Evolutionary conservation across 2,113 vertebrate species (phyloP).

Genomic region (Garra rufa): DNA sequence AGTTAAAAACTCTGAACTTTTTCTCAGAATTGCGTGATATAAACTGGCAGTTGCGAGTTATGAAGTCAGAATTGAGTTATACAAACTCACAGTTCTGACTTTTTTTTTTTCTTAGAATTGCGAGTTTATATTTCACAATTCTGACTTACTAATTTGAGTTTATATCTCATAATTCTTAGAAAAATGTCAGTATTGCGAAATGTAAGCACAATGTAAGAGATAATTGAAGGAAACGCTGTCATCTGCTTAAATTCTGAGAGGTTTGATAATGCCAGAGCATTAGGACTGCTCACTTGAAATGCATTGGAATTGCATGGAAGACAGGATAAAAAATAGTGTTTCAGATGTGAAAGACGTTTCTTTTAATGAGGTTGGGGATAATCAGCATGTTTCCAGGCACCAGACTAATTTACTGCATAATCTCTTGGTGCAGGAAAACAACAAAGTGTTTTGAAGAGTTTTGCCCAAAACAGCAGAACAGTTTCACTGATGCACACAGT

Average conservation of each 20-base stretch:
- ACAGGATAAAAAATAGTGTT: background rate
- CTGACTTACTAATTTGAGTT: too few relatives aligned
- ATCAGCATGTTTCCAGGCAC: background rate
- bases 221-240: background rate
- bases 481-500: background rate
- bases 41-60: too few relatives aligned
- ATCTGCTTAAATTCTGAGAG: background rate
- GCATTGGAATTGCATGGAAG: background rate
- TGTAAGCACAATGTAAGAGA: background rate
- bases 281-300: background rate
- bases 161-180: too few relatives aligned
- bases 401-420: background rate
- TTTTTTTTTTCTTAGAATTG: too few relatives aligned
- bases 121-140: too few relatives aligned
- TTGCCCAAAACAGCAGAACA: background rate
- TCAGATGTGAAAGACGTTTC: background rate
- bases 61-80: too few relatives aligned
- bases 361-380: background rate
- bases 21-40: too few relatives aligned
- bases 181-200: too few relatives aligned
- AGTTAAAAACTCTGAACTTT: too few relatives aligned
- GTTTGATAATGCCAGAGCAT: background rate
- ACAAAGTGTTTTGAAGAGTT: background rate
- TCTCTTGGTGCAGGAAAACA: background rate
- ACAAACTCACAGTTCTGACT: too few relatives aligned